Conservation (phyloP, 1,140 invertebrate genomes). For the Rhagoletis pomonella region DNA sequence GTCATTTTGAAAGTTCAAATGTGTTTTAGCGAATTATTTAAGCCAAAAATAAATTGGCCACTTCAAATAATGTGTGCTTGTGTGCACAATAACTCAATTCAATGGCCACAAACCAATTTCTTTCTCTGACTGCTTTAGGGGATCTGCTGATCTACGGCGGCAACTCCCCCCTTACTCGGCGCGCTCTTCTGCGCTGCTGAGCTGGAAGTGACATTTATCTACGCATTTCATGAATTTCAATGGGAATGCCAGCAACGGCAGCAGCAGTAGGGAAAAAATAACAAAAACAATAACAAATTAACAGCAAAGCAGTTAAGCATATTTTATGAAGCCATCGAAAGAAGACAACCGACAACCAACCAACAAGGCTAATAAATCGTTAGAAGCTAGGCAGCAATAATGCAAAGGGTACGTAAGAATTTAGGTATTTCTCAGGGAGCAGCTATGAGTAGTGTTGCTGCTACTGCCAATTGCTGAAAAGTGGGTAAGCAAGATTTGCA, state of each 20-base stretch:
- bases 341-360: background rate
- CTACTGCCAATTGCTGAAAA: constrained; percentile 6
- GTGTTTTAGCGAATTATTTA: background rate
- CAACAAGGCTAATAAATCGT: constrained; percentile 21
- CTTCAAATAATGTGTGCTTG: constrained; percentile 7
- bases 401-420: background rate
- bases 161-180: too few species aligned
- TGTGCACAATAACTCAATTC: constrained; percentile 26
- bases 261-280: too few species aligned
- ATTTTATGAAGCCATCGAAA: background rate
- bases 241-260: background rate
- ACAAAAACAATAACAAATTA: constrained; percentile 22
- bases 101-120: constrained; percentile 8
- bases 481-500: background rate
- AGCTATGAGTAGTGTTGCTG: background rate
- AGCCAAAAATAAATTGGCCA: constrained; percentile 16
- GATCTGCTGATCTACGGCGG: too few species aligned
- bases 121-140: background rate
- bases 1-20: background rate
- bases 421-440: background rate
- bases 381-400: background rate
- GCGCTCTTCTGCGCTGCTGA: background rate
- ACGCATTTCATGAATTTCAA: constrained; percentile 40
- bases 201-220: constrained; percentile 36
- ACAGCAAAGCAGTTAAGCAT: background rate